Percentiles rank a stretch among this genome's conserved stretches.
Evolutionary conservation across 2,888 invertebrate species (phyloP).

Genomic region (Andricus quercusramuli): DNA sequence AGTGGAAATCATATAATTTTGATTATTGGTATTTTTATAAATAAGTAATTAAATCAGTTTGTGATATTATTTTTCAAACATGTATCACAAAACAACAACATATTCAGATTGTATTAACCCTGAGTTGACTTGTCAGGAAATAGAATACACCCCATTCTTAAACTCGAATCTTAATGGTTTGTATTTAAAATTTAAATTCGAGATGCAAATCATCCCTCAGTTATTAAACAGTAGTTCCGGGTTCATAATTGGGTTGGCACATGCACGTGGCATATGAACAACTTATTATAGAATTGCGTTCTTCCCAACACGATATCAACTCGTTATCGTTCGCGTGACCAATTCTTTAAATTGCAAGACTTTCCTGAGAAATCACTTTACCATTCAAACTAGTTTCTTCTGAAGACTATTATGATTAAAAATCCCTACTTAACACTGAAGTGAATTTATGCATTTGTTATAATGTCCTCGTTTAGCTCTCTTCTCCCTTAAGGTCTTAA

Average conservation of each 20-base stretch:
- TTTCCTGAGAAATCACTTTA: conserved; percentile 12
- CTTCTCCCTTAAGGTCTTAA: background rate
- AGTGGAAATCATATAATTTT: too few relatives aligned
- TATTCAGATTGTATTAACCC: background rate
- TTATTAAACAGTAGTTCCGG: background rate
- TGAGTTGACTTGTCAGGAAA: background rate
- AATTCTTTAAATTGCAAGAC: conserved; percentile 43
- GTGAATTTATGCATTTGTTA: conserved; percentile 15
- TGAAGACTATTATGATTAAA: conserved; percentile 24
- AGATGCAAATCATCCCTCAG: background rate
- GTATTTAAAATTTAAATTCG: background rate
- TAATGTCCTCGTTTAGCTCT: background rate
- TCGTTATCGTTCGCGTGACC: conserved; percentile 49
- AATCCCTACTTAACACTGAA: conserved; percentile 2
- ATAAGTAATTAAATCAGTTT: too few relatives aligned
- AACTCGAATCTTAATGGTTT: background rate
- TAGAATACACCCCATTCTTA: background rate
- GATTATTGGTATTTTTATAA: too few relatives aligned
- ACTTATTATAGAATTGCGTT: background rate
- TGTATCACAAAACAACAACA: too few relatives aligned
- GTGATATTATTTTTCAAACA: too few relatives aligned
- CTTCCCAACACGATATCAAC: background rate
- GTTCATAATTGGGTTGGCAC: background rate
- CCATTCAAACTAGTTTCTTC: conserved; percentile 4
- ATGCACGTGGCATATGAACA: background rate